Conservation (phyloP, 2,113 vertebrate species). For the Poicephalus gulielmi region DNA sequence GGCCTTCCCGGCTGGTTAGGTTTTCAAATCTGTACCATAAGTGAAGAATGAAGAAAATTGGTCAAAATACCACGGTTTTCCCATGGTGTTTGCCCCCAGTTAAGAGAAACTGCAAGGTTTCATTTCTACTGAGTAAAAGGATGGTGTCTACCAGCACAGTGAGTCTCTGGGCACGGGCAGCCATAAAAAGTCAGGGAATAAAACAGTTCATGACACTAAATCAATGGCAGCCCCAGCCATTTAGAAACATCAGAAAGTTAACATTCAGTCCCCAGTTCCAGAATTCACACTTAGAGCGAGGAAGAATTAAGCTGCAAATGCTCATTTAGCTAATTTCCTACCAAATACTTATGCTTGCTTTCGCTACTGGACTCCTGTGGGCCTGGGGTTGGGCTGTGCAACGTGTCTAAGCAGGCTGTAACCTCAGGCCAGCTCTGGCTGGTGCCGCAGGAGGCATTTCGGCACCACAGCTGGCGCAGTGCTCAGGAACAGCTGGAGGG, state of each 20-base stretch:
- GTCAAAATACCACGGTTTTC: neutral
- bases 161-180: rapidly evolving
- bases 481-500: neutral
- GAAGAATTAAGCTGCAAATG: neutral
- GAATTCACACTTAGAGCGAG: neutral
- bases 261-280: neutral
- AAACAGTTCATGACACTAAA: neutral
- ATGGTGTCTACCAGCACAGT: rapidly evolving
- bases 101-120: neutral
- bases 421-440: neutral
- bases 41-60: neutral
- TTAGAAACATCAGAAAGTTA: neutral
- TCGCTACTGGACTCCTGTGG: neutral
- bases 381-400: rapidly evolving
- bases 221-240: neutral
- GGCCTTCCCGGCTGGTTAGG: neutral
- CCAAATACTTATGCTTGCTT: neutral
- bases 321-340: neutral
- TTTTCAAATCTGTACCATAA: neutral
- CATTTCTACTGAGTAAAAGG: neutral
- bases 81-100: neutral
- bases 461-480: neutral
- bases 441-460: rapidly evolving
- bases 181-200: neutral
- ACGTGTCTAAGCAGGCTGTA: rapidly evolving